phyloP scores from a whole-genome alignment of 2,797 vertebrate species.

The Peromyscus melanophrys region DNA sequence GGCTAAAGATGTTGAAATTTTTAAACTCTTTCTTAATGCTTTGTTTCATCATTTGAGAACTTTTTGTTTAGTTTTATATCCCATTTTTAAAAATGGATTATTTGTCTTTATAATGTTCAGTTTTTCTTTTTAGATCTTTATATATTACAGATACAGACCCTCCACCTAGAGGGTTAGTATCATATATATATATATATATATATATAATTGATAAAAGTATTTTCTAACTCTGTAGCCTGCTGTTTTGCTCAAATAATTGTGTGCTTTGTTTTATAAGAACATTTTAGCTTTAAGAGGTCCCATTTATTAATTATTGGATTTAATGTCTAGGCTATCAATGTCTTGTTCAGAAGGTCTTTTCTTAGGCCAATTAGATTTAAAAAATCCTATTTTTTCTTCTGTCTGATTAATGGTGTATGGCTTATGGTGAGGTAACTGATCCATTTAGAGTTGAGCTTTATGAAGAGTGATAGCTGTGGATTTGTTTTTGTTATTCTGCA shows the following conservation, averaged over 20 bases:
- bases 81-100: not conserved
- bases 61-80: not conserved
- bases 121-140: not conserved
- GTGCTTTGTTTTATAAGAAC: not conserved
- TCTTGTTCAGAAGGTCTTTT: not conserved
- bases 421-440: not conserved
- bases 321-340: not conserved
- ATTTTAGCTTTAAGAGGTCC: no score
- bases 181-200: no score
- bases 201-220: not conserved
- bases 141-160: not conserved
- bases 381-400: not conserved
- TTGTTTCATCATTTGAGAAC: not conserved
- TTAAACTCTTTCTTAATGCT: not conserved
- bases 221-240: not conserved
- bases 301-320: not conserved
- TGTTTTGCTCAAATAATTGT: not conserved
- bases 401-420: not conserved
- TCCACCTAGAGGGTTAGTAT: no score
- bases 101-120: not conserved
- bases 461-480: not conserved
- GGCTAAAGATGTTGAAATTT: not conserved
- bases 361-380: not conserved
- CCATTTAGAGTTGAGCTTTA: not conserved
- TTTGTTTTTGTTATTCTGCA: not conserved